Percentiles rank a stretch among this genome's conserved stretches.
Evolutionary conservation across 2,888 invertebrate genomes (phyloP).

Genomic region (Sphaerophoria rueppellii): DNA sequence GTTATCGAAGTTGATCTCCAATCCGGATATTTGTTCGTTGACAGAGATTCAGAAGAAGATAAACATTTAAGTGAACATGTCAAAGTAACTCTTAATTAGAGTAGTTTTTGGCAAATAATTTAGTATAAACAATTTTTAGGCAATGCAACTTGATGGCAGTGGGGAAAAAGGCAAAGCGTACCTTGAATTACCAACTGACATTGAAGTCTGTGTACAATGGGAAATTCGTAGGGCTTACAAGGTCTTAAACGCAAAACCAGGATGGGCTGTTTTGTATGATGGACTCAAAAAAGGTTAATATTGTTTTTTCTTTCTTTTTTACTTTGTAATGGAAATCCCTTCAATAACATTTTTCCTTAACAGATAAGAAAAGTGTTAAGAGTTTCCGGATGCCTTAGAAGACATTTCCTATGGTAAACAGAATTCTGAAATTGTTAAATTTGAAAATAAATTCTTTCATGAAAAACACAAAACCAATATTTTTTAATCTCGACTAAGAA

Average conservation of each 20-base stretch:
- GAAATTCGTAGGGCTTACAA: not conserved
- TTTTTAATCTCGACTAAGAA: too few species aligned
- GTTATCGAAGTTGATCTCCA: conserved; percentile 44
- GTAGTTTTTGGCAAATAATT: not conserved
- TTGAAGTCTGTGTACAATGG: conserved; percentile 31
- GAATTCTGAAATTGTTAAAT: too few species aligned
- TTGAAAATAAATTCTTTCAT: too few species aligned
- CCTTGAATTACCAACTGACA: not conserved
- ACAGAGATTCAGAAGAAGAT: not conserved
- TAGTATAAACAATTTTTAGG: not conserved
- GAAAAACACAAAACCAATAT: too few species aligned
- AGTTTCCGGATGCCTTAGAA: too few species aligned
- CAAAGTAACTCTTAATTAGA: conserved; percentile 7
- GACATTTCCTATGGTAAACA: too few species aligned
- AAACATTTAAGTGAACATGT: not conserved
- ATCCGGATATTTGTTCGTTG: conserved; percentile 40
- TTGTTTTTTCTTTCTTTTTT: not conserved
- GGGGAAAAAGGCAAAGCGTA: not conserved
- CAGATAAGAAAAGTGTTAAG: too few species aligned
- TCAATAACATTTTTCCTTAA: too few species aligned
- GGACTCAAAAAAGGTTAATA: not conserved
- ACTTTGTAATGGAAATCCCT: too few species aligned
- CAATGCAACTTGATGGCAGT: not conserved
- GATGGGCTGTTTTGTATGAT: conserved; percentile 10
- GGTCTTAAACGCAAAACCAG: conserved; percentile 19